Conservation (phyloP, 2,888 invertebrate species). For the Caenorhabditis sp. region DNA sequence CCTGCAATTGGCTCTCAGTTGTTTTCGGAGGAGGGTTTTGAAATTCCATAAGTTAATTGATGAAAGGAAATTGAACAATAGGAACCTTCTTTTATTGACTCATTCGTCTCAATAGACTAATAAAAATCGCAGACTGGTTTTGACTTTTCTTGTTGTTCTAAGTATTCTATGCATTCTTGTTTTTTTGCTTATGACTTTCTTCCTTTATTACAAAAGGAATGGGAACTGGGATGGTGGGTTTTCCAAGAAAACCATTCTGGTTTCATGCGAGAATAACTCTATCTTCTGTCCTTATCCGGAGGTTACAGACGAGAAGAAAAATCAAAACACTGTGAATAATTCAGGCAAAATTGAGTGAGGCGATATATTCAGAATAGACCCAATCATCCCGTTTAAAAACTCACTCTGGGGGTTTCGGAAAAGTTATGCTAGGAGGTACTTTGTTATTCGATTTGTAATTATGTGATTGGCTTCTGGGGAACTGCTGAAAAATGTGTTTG, state of each 20-base stretch:
- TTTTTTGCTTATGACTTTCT: neutral
- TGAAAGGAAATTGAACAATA: neutral
- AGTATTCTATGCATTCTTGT: neutral
- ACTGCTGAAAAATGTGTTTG: conserved; percentile 11
- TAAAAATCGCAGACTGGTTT: neutral
- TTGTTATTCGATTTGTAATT: conserved; percentile 24
- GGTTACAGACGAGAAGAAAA: neutral
- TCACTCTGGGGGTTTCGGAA: conserved; percentile 37
- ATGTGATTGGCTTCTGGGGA: conserved; percentile 13
- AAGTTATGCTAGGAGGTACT: neutral
- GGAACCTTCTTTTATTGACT: neutral
- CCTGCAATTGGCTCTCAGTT: conserved; percentile 37
- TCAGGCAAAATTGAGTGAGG: neutral
- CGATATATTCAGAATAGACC: neutral
- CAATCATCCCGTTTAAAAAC: neutral
- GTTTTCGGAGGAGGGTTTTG: neutral
- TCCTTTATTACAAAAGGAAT: neutral
- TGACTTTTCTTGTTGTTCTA: neutral
- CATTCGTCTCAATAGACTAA: neutral
- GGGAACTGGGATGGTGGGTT: neutral
- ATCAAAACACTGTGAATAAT: conserved; percentile 32
- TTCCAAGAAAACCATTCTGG: neutral
- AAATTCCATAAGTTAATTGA: neutral
- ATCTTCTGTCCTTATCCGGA: neutral
- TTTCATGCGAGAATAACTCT: neutral